A percentile compares a stretch with the other conserved stretches of the same genome.
Evolutionary conservation across 2,797 vertebrate genomes (phyloP).

Genomic region (Aphelocoma californica): DNA sequence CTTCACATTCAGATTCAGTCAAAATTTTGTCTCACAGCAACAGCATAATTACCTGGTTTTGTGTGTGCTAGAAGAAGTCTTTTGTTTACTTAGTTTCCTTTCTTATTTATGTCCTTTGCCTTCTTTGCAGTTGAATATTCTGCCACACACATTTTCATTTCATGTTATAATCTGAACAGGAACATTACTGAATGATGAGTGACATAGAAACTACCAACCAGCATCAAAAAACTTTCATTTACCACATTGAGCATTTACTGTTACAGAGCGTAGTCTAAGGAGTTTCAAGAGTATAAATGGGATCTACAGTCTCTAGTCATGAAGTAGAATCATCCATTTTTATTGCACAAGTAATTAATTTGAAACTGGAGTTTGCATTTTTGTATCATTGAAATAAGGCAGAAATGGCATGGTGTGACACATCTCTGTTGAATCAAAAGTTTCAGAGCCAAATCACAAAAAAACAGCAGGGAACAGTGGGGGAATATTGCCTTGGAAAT

Average conservation of each 20-base stretch:
- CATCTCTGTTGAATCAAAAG: background rate
- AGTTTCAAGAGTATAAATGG: background rate
- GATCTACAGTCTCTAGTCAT: background rate
- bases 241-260: background rate
- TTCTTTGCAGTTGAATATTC: background rate
- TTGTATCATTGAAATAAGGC: background rate
- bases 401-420: background rate
- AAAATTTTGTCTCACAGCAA: background rate
- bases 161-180: background rate
- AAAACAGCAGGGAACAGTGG: background rate
- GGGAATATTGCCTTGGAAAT: background rate
- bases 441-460: background rate
- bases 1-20: background rate
- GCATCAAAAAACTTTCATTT: background rate
- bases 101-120: background rate
- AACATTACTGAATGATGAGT: background rate
- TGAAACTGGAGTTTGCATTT: background rate
- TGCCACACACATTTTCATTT: background rate
- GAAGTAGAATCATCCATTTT: background rate
- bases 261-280: background rate
- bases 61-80: background rate
- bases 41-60: background rate
- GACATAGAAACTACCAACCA: background rate
- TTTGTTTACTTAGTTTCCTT: background rate
- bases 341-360: background rate